These are phyloP conservation scores for Scaptomyza parva DNA, from an alignment of 2,888 invertebrate species.

Conservation along the genomic window DNA sequence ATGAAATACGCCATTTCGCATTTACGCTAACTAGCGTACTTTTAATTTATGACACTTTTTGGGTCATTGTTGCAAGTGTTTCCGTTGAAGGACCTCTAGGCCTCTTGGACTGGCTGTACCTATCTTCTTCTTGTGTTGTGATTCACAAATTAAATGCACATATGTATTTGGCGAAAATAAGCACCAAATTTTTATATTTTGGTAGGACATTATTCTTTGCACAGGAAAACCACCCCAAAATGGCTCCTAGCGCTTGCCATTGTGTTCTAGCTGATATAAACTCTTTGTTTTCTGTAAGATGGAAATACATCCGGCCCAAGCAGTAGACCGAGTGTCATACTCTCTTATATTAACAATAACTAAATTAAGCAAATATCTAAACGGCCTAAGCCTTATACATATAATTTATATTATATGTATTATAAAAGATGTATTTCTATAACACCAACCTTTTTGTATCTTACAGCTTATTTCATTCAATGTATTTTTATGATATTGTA, in stretches of 20 bases:
- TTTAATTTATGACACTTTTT: conserved; percentile 41
- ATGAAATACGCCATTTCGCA: conserved; percentile 34
- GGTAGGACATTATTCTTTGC: conserved; percentile 34
- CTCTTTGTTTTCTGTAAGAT: conserved; percentile 76
- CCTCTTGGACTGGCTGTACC: conserved; percentile 55
- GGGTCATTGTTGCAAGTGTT: conserved; percentile 23
- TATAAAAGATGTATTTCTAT: too few relatives aligned
- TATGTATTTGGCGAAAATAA: conserved; percentile 33
- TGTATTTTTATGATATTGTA: too few relatives aligned
- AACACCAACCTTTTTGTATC: too few relatives aligned
- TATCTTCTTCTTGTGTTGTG: conserved; percentile 12
- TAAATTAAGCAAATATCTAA: too few relatives aligned
- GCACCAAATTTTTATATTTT: conserved; percentile 32
- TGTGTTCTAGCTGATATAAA: conserved; percentile 46
- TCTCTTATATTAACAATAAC: conserved; percentile 49
- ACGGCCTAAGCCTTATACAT: too few relatives aligned
- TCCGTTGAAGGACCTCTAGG: conserved; percentile 37
- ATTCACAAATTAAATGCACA: conserved; percentile 33
- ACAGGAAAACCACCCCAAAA: conserved; percentile 60
- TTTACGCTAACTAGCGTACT: conserved; percentile 33
- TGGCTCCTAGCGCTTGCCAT: conserved; percentile 14
- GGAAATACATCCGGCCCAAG: conserved; percentile 61
- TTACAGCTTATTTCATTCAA: too few relatives aligned
- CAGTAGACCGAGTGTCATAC: conserved; percentile 67
- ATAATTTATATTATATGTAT: too few relatives aligned